phyloP scores from a whole-genome alignment of 2,797 vertebrate species.

The Remorina albescens region DNA sequence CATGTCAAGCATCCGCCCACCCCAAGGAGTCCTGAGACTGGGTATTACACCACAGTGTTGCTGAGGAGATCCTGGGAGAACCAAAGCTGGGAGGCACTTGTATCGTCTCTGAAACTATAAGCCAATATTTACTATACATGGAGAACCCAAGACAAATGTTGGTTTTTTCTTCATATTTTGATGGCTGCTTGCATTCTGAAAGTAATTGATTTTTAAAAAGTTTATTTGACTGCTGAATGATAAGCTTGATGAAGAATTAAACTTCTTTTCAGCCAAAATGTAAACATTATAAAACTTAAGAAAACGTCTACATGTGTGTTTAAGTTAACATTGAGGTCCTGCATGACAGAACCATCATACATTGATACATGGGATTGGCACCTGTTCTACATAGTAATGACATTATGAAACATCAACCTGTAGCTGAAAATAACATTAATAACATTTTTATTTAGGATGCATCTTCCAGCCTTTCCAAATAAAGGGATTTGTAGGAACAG shows the following conservation, averaged over 20 bases:
- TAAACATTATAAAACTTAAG: conserved; percentile 19
- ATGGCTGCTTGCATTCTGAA: conserved; percentile 34
- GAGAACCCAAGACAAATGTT: conserved; percentile 63
- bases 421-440: conserved; percentile 36
- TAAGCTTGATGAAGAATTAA: conserved; percentile 9
- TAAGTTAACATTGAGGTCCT: conserved; percentile 18
- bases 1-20: conserved; percentile 80
- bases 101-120: conserved; percentile 64
- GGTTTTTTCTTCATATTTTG: conserved; percentile 49
- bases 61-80: conserved; percentile 67
- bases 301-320: conserved; percentile 9
- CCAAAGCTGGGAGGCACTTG: conserved; percentile 63
- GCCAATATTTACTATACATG: conserved; percentile 72
- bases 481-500: conserved; percentile 63
- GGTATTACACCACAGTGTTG: conserved; percentile 64
- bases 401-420: conserved; percentile 33
- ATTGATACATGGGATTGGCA: conserved; percentile 31
- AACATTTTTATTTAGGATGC: conserved; percentile 34
- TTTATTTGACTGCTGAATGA: background rate
- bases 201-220: conserved; percentile 36
- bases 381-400: conserved; percentile 37
- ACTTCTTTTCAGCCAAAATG: conserved; percentile 15
- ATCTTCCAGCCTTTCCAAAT: conserved; percentile 49
- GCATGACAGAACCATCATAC: conserved; percentile 25
- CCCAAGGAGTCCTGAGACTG: conserved; percentile 70